Conservation (phyloP, 2,888 invertebrate species). For the Ormyrus nitidulus region DNA sequence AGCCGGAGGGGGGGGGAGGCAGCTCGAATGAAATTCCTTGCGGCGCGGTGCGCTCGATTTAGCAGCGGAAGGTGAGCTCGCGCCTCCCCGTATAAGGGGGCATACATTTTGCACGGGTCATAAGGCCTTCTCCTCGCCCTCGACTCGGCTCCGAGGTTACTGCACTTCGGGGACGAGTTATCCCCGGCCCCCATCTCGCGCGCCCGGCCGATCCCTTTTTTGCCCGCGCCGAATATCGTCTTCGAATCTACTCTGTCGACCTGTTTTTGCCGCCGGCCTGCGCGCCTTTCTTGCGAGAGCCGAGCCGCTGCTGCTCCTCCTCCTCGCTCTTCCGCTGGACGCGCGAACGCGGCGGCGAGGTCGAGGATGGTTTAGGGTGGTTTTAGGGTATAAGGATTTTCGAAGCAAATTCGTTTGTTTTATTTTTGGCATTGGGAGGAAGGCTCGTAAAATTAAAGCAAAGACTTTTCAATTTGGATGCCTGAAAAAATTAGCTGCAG, state of each 20-base stretch:
- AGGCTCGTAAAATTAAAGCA: too few relatives aligned
- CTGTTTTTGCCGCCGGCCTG: too few relatives aligned
- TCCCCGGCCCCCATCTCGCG: slow-evolving; percentile 61
- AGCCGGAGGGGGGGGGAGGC: slow-evolving; percentile 35
- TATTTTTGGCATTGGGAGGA: too few relatives aligned
- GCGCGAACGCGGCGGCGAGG: too few relatives aligned
- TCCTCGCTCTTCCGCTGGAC: too few relatives aligned
- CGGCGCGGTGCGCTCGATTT: slow-evolving; percentile 65
- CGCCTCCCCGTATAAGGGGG: slow-evolving; percentile 60
- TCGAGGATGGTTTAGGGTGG: too few relatives aligned
- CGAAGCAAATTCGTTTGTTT: too few relatives aligned
- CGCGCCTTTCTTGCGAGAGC: too few relatives aligned
- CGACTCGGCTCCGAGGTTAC: slow-evolving; percentile 68
- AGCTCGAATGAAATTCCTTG: slow-evolving; percentile 64
- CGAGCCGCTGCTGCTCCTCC: too few relatives aligned
- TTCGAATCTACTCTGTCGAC: background rate
- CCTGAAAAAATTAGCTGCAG: too few relatives aligned
- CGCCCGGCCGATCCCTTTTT: slow-evolving; percentile 10
- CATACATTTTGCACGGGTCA: slow-evolving; percentile 73
- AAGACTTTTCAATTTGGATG: too few relatives aligned
- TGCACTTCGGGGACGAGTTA: slow-evolving; percentile 73
- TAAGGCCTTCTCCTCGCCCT: slow-evolving; percentile 65
- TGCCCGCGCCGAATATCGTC: background rate
- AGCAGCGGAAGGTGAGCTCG: slow-evolving; percentile 50
- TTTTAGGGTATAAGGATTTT: too few relatives aligned